Conservation (phyloP, 2,797 vertebrate species). For the Mormyrus hasselquistii region DNA sequence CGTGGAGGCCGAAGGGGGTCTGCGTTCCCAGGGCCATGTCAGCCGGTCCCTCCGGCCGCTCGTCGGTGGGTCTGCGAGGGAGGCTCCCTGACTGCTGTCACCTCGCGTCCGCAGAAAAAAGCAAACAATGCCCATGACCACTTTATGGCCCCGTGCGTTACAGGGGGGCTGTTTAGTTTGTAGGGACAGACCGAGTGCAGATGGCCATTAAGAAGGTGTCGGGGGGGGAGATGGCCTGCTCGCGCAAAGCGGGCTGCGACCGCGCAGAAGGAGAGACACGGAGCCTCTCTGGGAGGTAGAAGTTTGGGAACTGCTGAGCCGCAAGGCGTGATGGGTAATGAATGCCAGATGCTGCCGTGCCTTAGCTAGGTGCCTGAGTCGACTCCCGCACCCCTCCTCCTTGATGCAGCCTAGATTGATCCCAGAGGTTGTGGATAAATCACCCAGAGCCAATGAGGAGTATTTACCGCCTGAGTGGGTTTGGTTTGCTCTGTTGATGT, state of each 20-base stretch:
- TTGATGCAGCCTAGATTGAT: not conserved
- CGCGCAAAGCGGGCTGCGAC: not conserved
- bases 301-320: not conserved
- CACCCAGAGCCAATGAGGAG: not conserved
- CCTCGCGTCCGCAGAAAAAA: not conserved
- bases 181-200: not conserved
- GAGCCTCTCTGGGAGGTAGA: not conserved
- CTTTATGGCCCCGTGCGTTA: slow-evolving; percentile 5
- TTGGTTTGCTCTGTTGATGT: slow-evolving; percentile 39
- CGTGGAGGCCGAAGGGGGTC: not conserved
- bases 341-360: slow-evolving; percentile 5
- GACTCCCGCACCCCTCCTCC: not conserved
- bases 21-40: not conserved
- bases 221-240: not conserved
- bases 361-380: not conserved
- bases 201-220: not conserved
- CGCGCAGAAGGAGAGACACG: not conserved
- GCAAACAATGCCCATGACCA: not conserved
- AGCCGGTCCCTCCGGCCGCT: not conserved
- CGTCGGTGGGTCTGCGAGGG: not conserved
- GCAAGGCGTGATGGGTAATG: slow-evolving; percentile 6
- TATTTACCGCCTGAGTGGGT: not conserved
- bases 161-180: not conserved
- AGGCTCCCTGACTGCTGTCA: not conserved
- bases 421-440: slow-evolving; percentile 1